Evolutionary conservation across 2,888 invertebrate genomes (phyloP), one percentile per base, ranked within the genome.

Genomic region (Drosophila ustulata): DNA sequence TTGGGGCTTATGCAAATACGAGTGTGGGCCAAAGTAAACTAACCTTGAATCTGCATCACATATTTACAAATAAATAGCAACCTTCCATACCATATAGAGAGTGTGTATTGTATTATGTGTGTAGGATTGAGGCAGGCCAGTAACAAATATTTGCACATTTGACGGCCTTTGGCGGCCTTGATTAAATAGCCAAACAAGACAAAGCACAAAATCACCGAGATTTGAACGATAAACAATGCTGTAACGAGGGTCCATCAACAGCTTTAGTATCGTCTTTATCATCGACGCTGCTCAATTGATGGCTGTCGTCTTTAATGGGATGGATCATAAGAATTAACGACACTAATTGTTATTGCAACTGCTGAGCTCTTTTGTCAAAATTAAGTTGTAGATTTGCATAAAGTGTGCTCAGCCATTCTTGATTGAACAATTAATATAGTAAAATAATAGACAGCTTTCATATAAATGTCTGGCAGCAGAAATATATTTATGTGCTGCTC

Each of bases 121-220:
- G 45, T 47, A 32, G 7, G 25, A 57, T 46, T 58, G 69, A 39
- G 28, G 37, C 50, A 43, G 50, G 67, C 50, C 49, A 59, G 18
- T 25, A 26, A 37, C 65, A 61, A 81, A 85, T 88, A 85, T 88
- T 82, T 74, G 68, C 68, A 66, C 86, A 71, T 67, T 72, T 66
- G 88, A 76, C 77, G 70, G 71, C 71, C 68, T 61, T 55, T 65
- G 80, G 41, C 46, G 64, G 53, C 71, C 72, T 88, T 85, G 77
- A 88, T 82, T 88, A 71, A 82, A 82, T 76, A 56, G 37, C 67
- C 67, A 79, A 88, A 74, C 51, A 84, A 46, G 53, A 64, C 47
- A 75, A 51, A 66, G 47, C 51, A 64, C 37, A 49, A 63, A 62
- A 59, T 59, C 41, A 57, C 59, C 51, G 58, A 74, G 68, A 78